Base-by-base conservation (phyloP, 2,888 invertebrate species). In the Cheilosia vernalis region DNA sequence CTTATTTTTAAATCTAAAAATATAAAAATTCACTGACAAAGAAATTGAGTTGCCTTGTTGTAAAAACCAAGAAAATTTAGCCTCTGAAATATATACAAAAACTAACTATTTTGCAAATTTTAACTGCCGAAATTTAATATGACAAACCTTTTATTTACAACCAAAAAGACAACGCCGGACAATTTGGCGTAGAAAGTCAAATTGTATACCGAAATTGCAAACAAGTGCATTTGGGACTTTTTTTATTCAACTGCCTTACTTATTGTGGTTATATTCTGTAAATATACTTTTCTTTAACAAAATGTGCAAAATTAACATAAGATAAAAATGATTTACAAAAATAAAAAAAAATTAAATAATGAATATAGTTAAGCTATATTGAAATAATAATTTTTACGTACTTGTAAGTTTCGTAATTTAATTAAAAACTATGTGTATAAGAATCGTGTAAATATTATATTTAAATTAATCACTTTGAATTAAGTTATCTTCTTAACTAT, bases 251-350 rank as follows among this genome's bases (percentile, higher is more conserved):
- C 72, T 81, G 85, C 85, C 85, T 85, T 85, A 85, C 85, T 85
- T 81, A 85, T 81, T 85, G 85, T 85, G 81, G 72, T 69, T 81
- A 77, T 70, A 76, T 63, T 74, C 27, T 84, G 83, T 85, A 85
- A 64, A 80, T 80, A 84, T 55, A 70, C 17, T 30, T 17, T 13
- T 69, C 21, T 73, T 60, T 47, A 64, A 78, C 13, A 69, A 70
- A 72, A 66, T 66, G 82, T 83, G 82, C 78, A 83, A 83, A 83
- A 60, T 63, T 82, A 82, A 53, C 30, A 64, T 82, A 70, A 64
- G 70, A 64, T 24, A 24, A 13, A 24, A 24, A 5, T 24, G 15
- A 51, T 6, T 13, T 51, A 51, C 19, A 37, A 55, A 58, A 56
- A 40, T 44, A 33, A 60, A 30, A 49, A 15, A 60, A 7, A n/a